phyloP scores from a whole-genome alignment of 1,140 invertebrate genomes.

The Probaryconus sp. region DNA sequence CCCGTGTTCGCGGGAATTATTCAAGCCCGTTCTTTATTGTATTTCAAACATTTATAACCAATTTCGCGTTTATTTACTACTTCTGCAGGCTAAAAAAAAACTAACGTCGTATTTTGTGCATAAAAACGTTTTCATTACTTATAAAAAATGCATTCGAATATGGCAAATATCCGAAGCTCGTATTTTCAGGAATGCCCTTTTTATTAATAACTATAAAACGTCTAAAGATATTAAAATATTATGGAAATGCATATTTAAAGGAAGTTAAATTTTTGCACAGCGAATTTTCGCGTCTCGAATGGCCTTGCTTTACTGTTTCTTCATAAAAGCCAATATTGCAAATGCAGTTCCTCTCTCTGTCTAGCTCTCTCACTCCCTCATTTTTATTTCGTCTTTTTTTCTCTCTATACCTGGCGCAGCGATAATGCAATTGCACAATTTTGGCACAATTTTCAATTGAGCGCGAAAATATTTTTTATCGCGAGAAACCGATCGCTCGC shows the following conservation, averaged over 20 bases:
- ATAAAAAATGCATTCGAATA: constrained; percentile 41
- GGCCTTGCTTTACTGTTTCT: constrained; percentile 40
- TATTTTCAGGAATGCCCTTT: constrained; percentile 27
- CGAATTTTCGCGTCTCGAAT: constrained; percentile 43
- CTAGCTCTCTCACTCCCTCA: no score
- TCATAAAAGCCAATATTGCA: constrained; percentile 49
- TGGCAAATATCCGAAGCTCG: not conserved
- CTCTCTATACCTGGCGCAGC: constrained; percentile 34
- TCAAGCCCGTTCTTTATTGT: no score
- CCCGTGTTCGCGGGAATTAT: no score
- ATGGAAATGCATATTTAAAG: constrained; percentile 39
- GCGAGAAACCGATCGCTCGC: no score
- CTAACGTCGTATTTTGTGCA: no score
- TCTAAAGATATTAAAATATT: constrained; percentile 51
- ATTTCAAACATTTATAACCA: no score
- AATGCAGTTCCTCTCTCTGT: no score
- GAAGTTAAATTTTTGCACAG: constrained; percentile 30
- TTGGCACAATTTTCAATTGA: constrained; percentile 46
- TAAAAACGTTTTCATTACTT: constrained; percentile 50
- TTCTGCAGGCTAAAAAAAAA: no score
- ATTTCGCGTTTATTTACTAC: no score
- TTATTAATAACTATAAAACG: constrained; percentile 53
- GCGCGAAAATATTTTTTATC: no score
- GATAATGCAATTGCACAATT: constrained; percentile 45
- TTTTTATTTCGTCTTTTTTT: no score